A percentile compares a stretch with the other conserved stretches of the same genome.
Evolutionary conservation across 2,797 vertebrate genomes (phyloP).

Genomic region (Molossus molossus): DNA sequence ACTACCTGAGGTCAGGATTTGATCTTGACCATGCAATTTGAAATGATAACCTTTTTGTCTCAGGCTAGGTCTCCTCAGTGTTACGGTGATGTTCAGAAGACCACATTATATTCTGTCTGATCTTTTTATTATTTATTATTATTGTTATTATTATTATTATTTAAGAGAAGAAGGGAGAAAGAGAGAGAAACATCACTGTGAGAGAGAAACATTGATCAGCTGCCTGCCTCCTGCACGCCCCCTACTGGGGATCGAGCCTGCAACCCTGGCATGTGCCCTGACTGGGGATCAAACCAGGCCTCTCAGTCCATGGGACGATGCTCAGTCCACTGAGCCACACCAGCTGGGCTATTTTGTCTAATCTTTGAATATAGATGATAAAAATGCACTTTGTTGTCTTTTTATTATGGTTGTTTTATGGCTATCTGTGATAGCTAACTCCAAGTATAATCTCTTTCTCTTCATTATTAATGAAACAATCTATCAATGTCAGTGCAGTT

Average conservation of each 20-base stretch:
- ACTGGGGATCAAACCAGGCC: too few species aligned
- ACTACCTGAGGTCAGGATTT: neutral
- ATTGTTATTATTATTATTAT: too few species aligned
- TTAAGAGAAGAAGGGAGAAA: too few species aligned
- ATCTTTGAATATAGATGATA: neutral
- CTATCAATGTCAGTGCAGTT: neutral
- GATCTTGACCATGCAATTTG: neutral
- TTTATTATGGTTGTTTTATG: neutral
- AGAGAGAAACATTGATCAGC: too few species aligned
- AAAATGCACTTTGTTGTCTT: neutral
- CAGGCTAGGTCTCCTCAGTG: neutral
- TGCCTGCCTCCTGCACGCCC: too few species aligned
- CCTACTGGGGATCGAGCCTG: too few species aligned
- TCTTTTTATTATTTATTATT: neutral
- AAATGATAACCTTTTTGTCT: neutral
- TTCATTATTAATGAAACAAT: neutral
- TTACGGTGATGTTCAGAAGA: neutral
- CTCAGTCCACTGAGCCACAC: too few species aligned
- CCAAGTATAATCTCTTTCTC: neutral
- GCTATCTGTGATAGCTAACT: neutral
- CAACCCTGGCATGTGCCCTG: too few species aligned
- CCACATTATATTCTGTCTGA: neutral
- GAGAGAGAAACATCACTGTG: too few species aligned
- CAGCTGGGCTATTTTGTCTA: neutral
- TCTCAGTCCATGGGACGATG: too few species aligned